Conservation (phyloP, 2,797 vertebrate genomes). For the Austrolebias charrua region DNA sequence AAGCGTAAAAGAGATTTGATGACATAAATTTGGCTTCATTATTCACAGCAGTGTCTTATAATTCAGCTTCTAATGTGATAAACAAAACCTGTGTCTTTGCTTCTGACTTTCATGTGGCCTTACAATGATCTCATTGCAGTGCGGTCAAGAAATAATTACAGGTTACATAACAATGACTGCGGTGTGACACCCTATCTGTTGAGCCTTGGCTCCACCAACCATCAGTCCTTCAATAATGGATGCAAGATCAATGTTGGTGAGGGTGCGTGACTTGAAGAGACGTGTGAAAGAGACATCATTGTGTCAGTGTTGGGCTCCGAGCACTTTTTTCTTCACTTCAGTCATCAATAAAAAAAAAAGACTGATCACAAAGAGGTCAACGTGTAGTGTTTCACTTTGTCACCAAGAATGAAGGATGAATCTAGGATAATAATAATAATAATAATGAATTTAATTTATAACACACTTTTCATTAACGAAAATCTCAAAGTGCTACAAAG, state of each 20-base stretch:
- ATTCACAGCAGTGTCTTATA: background rate
- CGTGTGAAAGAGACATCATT: slow-evolving; percentile 35
- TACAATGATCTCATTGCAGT: slow-evolving; percentile 52
- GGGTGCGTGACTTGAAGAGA: slow-evolving; percentile 42
- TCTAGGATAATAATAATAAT: background rate
- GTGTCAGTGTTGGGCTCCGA: slow-evolving; percentile 25
- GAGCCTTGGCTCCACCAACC: slow-evolving; percentile 45
- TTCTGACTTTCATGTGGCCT: slow-evolving; percentile 18
- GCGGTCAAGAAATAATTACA: slow-evolving; percentile 56
- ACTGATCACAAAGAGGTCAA: background rate
- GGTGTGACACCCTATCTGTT: slow-evolving; percentile 57
- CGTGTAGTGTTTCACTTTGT: background rate
- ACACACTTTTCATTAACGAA: too few species aligned
- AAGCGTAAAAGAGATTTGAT: slow-evolving; percentile 9
- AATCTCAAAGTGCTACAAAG: too few species aligned
- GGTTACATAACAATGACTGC: slow-evolving; percentile 61
- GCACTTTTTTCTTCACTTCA: slow-evolving; percentile 8
- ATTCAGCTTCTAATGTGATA: background rate
- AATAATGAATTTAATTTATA: too few species aligned
- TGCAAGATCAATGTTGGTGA: slow-evolving; percentile 49
- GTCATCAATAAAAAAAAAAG: background rate
- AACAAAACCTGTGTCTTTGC: background rate
- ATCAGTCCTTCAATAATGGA: slow-evolving; percentile 67
- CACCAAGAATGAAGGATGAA: background rate
- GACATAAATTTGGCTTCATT: background rate